A percentile compares a stretch with the other conserved stretches of the same genome.
Conservation (phyloP, 1,140 invertebrate genomes). For the Leguminivora glycinivorella region DNA sequence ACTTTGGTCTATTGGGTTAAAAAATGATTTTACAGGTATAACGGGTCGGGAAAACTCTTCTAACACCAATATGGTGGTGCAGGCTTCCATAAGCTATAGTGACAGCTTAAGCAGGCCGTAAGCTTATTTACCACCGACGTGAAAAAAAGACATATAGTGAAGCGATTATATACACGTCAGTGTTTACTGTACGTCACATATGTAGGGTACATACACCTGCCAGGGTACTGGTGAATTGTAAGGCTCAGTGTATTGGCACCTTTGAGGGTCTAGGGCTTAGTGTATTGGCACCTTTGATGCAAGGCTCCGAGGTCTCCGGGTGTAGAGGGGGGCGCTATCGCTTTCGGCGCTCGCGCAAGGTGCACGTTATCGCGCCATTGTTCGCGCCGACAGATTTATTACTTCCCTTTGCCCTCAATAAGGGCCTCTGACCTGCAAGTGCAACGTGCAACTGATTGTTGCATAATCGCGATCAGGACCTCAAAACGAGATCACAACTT, state of each 20-base stretch:
- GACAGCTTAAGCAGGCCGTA: too few species aligned
- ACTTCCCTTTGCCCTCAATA: slow-evolving; percentile 77
- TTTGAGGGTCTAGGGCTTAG: too few species aligned
- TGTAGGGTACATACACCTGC: too few species aligned
- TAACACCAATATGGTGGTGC: too few species aligned
- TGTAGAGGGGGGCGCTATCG: slow-evolving; percentile 31
- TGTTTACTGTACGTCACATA: too few species aligned
- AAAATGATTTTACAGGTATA: too few species aligned
- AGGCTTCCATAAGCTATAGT: too few species aligned
- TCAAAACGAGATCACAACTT: not conserved
- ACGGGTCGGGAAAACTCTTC: too few species aligned
- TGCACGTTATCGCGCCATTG: slow-evolving; percentile 74
- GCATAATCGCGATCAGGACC: not conserved
- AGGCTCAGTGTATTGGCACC: not conserved
- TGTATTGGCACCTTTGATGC: not conserved
- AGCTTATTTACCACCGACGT: too few species aligned
- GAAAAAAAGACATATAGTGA: too few species aligned
- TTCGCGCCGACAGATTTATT: slow-evolving; percentile 75
- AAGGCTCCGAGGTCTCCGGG: not conserved
- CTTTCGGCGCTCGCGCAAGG: slow-evolving; percentile 64
- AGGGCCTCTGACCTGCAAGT: slow-evolving; percentile 70
- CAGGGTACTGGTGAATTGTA: not conserved
- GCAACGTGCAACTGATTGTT: slow-evolving; percentile 52
- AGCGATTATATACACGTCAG: too few species aligned
- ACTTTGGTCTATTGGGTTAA: too few species aligned